Conservation (phyloP, 2,113 vertebrate species). For the Stigmatopora argus region DNA sequence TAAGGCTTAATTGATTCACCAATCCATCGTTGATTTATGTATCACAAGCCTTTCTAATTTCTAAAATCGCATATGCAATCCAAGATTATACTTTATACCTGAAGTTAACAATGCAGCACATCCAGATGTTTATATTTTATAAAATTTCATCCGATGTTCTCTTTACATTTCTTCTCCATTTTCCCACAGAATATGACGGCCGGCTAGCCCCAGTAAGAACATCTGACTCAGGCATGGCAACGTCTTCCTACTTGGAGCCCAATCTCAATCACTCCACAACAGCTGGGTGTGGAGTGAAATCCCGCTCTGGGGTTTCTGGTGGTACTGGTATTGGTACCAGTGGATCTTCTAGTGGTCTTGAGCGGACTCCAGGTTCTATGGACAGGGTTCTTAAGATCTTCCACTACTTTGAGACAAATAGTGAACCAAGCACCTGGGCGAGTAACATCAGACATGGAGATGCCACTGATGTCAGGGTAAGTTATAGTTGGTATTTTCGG, state of each 20-base stretch:
- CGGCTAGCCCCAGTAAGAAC: slow-evolving; percentile 85
- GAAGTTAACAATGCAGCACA: not conserved
- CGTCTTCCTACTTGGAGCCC: slow-evolving; percentile 94
- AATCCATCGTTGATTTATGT: too few species aligned
- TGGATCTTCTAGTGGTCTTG: slow-evolving; percentile 78
- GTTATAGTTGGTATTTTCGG: slow-evolving; percentile 15
- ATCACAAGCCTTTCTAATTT: not conserved
- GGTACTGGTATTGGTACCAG: slow-evolving; percentile 60
- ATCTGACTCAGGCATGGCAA: slow-evolving; percentile 86
- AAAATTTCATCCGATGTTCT: not conserved
- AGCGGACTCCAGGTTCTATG: slow-evolving; percentile 83
- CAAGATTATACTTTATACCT: not conserved
- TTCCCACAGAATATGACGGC: slow-evolving; percentile 87
- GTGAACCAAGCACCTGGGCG: slow-evolving; percentile 87
- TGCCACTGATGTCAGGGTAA: slow-evolving; percentile 91
- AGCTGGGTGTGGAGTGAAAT: slow-evolving; percentile 82
- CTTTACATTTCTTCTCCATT: not conserved
- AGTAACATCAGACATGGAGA: slow-evolving; percentile 96
- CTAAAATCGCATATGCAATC: not conserved
- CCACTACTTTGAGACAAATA: slow-evolving; percentile 93
- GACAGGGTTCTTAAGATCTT: slow-evolving; percentile 93
- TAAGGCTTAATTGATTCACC: not conserved
- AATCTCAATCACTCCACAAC: slow-evolving; percentile 83
- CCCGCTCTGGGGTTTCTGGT: slow-evolving; percentile 74
- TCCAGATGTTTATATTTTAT: not conserved